A percentile compares a stretch with the other conserved stretches of the same genome.
Evolutionary conservation across 2,797 vertebrate genomes (phyloP).

Genomic region (Ptychobarbus kaznakovi): DNA sequence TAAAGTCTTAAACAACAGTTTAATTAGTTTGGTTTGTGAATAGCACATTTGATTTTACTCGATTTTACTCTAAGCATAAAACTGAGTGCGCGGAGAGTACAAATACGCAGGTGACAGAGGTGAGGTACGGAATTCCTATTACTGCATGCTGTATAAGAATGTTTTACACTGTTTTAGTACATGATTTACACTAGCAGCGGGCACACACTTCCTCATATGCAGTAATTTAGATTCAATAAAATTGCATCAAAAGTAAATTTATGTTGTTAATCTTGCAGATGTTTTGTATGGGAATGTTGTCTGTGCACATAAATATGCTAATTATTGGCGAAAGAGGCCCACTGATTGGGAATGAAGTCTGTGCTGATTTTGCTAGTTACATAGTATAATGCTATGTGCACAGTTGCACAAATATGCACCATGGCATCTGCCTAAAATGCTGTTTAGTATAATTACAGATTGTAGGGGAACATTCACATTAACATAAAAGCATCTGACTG

Average conservation of each 20-base stretch:
- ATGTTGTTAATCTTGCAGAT: neutral
- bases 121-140: neutral
- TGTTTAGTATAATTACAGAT: slow-evolving; percentile 26
- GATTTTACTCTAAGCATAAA: neutral
- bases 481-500: neutral
- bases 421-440: neutral
- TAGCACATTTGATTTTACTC: neutral
- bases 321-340: neutral
- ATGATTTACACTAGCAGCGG: neutral
- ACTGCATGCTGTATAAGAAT: neutral
- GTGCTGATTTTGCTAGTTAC: slow-evolving; percentile 20
- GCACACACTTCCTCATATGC: neutral
- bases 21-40: neutral
- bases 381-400: neutral
- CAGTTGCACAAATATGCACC: slow-evolving; percentile 13
- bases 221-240: neutral
- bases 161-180: neutral
- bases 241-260: neutral
- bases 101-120: neutral
- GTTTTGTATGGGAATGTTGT: neutral
- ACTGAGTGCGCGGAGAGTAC: neutral
- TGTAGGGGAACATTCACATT: neutral
- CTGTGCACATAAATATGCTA: neutral
- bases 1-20: neutral
- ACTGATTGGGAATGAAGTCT: neutral